Conservation (phyloP, 2,888 invertebrate genomes). For the Blastobasis adustella region DNA sequence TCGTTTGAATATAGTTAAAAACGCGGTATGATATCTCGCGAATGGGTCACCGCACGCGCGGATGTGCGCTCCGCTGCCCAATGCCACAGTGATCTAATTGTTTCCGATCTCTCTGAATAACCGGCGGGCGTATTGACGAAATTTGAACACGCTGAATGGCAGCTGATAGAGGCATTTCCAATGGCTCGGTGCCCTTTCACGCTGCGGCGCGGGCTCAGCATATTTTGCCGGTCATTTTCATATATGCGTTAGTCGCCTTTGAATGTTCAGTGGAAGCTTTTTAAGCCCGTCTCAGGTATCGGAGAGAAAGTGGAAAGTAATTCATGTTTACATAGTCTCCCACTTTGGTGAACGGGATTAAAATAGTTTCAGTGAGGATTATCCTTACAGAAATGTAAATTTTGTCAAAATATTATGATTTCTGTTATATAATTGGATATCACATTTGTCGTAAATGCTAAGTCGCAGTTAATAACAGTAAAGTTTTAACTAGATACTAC, state of each 20-base stretch:
- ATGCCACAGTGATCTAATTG: conserved; percentile 69
- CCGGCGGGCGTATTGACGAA: conserved; percentile 58
- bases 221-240: conserved; percentile 8
- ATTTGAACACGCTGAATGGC: conserved; percentile 59
- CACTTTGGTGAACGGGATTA: too few relatives aligned
- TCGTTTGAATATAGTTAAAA: conserved; percentile 2
- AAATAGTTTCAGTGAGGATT: too few relatives aligned
- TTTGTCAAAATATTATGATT: too few relatives aligned
- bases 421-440: too few relatives aligned
- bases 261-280: too few relatives aligned
- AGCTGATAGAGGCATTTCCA: conserved; percentile 38
- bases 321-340: too few relatives aligned
- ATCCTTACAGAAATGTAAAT: too few relatives aligned
- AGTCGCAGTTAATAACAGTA: too few relatives aligned
- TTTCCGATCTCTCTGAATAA: conserved; percentile 70
- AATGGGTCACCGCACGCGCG: conserved; percentile 18
- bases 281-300: too few relatives aligned
- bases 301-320: too few relatives aligned
- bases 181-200: conserved; percentile 32
- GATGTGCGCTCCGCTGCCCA: conserved; percentile 69
- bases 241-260: neutral
- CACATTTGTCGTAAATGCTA: too few relatives aligned
- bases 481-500: too few relatives aligned
- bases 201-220: conserved; percentile 14
- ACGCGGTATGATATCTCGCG: conserved; percentile 3